Percentiles rank a stretch among this genome's conserved stretches.
Conservation (phyloP, 2,113 vertebrate genomes). For the Dascyllus trimaculatus region DNA sequence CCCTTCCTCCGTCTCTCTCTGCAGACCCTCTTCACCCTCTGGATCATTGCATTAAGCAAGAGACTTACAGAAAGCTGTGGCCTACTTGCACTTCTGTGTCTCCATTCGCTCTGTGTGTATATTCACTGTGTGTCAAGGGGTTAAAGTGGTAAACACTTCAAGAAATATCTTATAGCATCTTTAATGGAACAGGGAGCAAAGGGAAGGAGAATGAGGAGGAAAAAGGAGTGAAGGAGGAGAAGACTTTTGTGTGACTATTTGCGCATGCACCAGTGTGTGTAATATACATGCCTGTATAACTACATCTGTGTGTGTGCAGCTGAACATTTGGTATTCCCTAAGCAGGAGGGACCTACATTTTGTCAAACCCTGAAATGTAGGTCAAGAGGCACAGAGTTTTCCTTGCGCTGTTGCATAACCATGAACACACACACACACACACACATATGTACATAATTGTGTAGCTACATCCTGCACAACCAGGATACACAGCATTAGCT, state of each 20-base stretch:
- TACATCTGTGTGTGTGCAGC: neutral
- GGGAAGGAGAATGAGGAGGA: neutral
- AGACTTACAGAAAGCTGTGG: constrained; percentile 42
- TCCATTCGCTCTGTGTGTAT: neutral
- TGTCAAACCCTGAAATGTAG: constrained; percentile 61
- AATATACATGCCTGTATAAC: neutral
- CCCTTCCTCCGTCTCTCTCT: neutral
- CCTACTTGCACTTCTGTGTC: constrained; percentile 20
- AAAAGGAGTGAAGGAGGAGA: neutral
- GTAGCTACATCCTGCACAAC: constrained; percentile 1
- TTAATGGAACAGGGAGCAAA: neutral
- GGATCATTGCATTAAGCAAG: constrained; percentile 31
- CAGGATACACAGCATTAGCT: constrained; percentile 13
- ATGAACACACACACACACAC: neutral
- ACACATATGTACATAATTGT: neutral
- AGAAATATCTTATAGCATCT: neutral
- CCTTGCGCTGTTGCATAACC: constrained; percentile 63
- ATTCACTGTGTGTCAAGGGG: constrained; percentile 28
- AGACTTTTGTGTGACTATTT: neutral
- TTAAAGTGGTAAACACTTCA: constrained; percentile 25
- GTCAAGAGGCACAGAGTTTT: constrained; percentile 58
- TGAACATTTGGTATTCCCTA: constrained; percentile 63
- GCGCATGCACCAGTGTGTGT: neutral
- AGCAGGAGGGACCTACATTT: constrained; percentile 36
- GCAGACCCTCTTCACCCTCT: constrained; percentile 10